Conservation (phyloP, 2,888 invertebrate genomes). For the Quadriops clusia region DNA sequence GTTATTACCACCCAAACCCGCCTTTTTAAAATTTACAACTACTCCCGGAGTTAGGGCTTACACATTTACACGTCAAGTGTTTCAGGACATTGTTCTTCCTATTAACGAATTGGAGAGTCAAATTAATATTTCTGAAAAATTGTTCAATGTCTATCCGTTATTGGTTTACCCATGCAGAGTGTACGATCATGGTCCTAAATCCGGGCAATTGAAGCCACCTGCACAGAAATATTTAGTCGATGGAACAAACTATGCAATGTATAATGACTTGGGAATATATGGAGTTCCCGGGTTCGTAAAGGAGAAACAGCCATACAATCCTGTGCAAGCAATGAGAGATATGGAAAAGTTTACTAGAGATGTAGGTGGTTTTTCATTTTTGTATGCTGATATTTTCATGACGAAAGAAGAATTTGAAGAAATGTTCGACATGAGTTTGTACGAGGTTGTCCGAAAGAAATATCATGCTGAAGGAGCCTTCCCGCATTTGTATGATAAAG, state of each 20-base stretch:
- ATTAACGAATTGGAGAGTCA: slow-evolving; percentile 52
- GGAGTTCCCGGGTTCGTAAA: slow-evolving; percentile 55
- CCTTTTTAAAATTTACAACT: slow-evolving; percentile 60
- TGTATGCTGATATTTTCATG: slow-evolving; percentile 64
- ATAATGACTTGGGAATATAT: slow-evolving; percentile 58
- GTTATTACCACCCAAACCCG: slow-evolving; percentile 58
- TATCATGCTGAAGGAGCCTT: slow-evolving; percentile 49
- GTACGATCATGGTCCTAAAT: slow-evolving; percentile 47
- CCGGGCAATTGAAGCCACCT: slow-evolving; percentile 48
- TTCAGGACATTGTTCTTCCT: slow-evolving; percentile 59
- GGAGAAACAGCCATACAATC: slow-evolving; percentile 45
- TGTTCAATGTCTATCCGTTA: slow-evolving; percentile 55
- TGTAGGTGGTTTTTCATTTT: slow-evolving; percentile 55
- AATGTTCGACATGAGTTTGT: slow-evolving; percentile 56
- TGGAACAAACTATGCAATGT: slow-evolving; percentile 55
- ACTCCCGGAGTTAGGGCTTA: slow-evolving; percentile 55
- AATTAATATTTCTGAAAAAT: slow-evolving; percentile 44
- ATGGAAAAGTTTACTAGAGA: slow-evolving; percentile 60
- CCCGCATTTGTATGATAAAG: slow-evolving; percentile 55
- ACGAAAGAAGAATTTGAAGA: slow-evolving; percentile 48
- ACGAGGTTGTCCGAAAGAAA: slow-evolving; percentile 47
- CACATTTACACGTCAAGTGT: slow-evolving; percentile 59
- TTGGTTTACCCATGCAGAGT: slow-evolving; percentile 58
- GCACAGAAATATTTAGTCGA: slow-evolving; percentile 46
- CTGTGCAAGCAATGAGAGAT: slow-evolving; percentile 50